Evolutionary conservation across 2,888 invertebrate species (phyloP).

Genomic region (Escarpia spicata): DNA sequence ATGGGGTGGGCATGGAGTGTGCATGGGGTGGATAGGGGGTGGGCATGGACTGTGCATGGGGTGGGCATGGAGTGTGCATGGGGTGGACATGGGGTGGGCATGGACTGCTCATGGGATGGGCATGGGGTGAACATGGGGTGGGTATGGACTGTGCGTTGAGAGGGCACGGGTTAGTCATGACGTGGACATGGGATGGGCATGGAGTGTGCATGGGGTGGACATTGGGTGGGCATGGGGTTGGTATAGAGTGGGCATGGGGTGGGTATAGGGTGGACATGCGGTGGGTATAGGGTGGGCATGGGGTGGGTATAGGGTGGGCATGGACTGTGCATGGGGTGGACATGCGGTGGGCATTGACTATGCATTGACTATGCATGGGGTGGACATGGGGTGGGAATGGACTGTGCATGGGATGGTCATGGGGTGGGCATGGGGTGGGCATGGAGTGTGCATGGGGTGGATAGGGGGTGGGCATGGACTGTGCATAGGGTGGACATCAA

Average conservation of each 20-base stretch:
- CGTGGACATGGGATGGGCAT: too few relatives aligned
- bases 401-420: background rate
- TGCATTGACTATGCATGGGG: background rate
- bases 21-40: background rate
- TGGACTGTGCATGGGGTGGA: too few relatives aligned
- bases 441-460: background rate
- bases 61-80: background rate
- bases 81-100: background rate
- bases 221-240: too few relatives aligned
- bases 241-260: too few relatives aligned
- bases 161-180: too few relatives aligned
- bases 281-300: too few relatives aligned
- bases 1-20: background rate
- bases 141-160: background rate
- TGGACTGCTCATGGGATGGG: too few relatives aligned
- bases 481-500: background rate
- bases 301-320: too few relatives aligned
- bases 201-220: too few relatives aligned
- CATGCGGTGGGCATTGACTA: background rate
- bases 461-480: background rate
- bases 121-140: too few relatives aligned
- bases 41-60: background rate
- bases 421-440: background rate
- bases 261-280: too few relatives aligned
- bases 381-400: background rate